phyloP scores from a whole-genome alignment of 2,797 vertebrate species.

The Falco berigora region DNA sequence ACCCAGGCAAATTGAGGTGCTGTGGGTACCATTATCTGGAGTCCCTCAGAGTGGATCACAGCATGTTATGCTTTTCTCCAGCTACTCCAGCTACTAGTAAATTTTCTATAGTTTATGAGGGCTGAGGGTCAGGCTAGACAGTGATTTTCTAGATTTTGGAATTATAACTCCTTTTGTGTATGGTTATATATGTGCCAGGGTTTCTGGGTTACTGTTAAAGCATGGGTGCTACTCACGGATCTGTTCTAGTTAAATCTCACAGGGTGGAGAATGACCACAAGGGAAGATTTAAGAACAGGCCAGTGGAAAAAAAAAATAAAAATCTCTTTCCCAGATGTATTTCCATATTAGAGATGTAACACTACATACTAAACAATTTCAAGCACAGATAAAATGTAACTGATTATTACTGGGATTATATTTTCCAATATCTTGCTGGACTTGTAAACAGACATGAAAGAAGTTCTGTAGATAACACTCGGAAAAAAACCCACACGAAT shows the following conservation, averaged over 20 bases:
- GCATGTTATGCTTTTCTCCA: not conserved
- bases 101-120: not conserved
- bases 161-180: not conserved
- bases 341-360: not conserved
- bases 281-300: not conserved
- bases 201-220: not conserved
- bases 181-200: not conserved
- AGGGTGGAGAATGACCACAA: not conserved
- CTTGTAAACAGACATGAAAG: not conserved
- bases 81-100: not conserved
- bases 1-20: not conserved
- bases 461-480: not conserved
- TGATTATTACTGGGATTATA: not conserved
- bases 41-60: not conserved
- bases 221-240: not conserved
- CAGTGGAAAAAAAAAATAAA: not conserved
- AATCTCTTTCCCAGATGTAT: not conserved
- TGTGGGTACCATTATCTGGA: not conserved
- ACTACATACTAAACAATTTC: not conserved
- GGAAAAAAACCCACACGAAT: rapidly evolving
- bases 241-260: not conserved
- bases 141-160: not conserved
- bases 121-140: not conserved
- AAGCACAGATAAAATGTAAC: not conserved
- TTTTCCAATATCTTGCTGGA: not conserved